These are phyloP conservation scores for Enteromius paludinosus DNA, from an alignment of 2,797 vertebrate species.

Conservation along the genomic window DNA sequence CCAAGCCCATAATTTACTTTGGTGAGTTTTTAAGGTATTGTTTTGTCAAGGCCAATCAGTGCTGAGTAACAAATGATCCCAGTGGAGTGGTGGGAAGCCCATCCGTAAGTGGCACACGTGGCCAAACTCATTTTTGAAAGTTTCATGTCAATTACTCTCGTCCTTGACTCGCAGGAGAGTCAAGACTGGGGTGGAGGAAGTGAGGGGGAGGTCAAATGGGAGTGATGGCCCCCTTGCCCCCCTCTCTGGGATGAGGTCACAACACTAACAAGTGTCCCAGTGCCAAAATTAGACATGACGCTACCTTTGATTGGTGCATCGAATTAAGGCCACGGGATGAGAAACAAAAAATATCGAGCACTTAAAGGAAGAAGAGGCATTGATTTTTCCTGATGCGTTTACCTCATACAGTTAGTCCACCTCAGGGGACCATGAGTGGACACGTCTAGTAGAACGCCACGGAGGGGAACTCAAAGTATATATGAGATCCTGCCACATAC, in stretches of 20 bases:
- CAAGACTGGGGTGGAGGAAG: conserved; percentile 60
- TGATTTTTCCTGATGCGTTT: conserved; percentile 90
- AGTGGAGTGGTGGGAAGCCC: conserved; percentile 81
- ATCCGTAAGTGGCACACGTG: conserved; percentile 85
- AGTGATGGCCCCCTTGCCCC: conserved; percentile 55
- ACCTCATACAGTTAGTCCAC: conserved; percentile 78
- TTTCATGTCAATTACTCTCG: conserved; percentile 93
- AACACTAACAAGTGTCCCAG: conserved; percentile 84
- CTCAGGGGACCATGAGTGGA: conserved; percentile 66
- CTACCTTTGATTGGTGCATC: conserved; percentile 94
- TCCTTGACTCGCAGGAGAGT: conserved; percentile 92
- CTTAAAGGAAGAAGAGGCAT: conserved; percentile 91
- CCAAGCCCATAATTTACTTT: conserved; percentile 98
- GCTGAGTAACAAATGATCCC: conserved; percentile 97
- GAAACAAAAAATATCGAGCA: conserved; percentile 96
- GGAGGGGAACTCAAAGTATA: conserved; percentile 14
- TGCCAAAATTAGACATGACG: conserved; percentile 91
- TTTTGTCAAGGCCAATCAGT: conserved; percentile 99
- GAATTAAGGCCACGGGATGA: conserved; percentile 88
- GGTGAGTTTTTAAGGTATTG: conserved; percentile 99
- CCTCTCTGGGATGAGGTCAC: conserved; percentile 86
- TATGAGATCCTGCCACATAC: conserved; percentile 31
- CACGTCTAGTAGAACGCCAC: conserved; percentile 43
- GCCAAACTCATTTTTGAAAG: conserved; percentile 96
- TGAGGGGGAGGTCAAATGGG: conserved; percentile 59